Evolutionary conservation across 2,888 invertebrate genomes (phyloP).

Genomic region (Chymomyza caudatula): DNA sequence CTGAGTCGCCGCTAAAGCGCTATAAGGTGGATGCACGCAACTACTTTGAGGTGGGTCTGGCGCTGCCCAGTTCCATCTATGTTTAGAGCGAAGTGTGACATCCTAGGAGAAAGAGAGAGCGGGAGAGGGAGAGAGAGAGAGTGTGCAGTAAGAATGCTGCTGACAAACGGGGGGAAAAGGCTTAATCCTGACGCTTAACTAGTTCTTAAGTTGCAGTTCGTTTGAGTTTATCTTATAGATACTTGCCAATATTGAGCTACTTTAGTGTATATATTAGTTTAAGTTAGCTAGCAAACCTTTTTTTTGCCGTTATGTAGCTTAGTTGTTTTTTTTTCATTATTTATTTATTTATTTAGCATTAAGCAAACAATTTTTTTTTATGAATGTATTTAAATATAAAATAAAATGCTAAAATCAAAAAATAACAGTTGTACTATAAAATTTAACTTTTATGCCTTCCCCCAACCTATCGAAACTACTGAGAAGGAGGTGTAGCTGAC

Average conservation of each 20-base stretch:
- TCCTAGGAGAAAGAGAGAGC: background rate
- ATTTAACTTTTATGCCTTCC: too few species aligned
- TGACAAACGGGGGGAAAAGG: constrained; percentile 76
- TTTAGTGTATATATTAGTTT: constrained; percentile 35
- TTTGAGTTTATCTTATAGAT: constrained; percentile 11
- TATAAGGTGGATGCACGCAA: constrained; percentile 66
- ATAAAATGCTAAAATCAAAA: background rate
- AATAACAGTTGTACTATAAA: background rate
- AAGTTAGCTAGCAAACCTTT: constrained; percentile 9
- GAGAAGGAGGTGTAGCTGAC: too few species aligned
- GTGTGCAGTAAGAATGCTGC: constrained; percentile 25
- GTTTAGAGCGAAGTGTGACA: constrained; percentile 45
- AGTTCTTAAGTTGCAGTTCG: constrained; percentile 60
- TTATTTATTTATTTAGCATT: constrained; percentile 24
- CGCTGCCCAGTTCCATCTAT: constrained; percentile 75
- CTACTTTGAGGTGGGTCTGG: constrained; percentile 76
- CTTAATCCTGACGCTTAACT: constrained; percentile 74
- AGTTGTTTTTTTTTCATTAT: constrained; percentile 46
- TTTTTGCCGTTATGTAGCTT: constrained; percentile 73
- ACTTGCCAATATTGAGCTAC: constrained; percentile 13
- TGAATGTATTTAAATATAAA: constrained; percentile 3
- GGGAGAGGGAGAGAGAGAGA: background rate
- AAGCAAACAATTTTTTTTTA: background rate
- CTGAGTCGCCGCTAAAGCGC: constrained; percentile 62
- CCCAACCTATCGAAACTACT: too few species aligned